These are phyloP conservation scores for Tyto alba DNA, from an alignment of 2,113 vertebrate species.

Conservation along the genomic window DNA sequence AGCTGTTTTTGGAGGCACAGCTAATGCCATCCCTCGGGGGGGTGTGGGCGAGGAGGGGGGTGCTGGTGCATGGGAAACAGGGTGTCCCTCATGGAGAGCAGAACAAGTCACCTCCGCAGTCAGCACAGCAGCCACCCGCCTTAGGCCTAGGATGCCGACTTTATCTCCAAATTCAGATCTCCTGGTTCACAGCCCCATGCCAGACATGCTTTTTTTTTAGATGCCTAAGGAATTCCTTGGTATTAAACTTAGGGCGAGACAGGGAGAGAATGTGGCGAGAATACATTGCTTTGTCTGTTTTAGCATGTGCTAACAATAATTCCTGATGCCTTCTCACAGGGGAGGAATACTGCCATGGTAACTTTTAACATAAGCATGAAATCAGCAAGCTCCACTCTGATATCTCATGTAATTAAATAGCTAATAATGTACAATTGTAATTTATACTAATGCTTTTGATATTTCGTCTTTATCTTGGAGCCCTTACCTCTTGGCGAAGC, in stretches of 20 bases:
- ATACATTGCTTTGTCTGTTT: conserved; percentile 58
- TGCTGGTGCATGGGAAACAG: background rate
- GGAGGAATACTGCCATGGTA: conserved; percentile 40
- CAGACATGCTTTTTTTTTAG: conserved; percentile 4
- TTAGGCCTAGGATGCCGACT: conserved; percentile 12
- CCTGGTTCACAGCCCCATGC: conserved; percentile 16
- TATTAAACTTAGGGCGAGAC: conserved; percentile 37
- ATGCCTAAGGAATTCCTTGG: conserved; percentile 56
- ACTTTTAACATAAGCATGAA: conserved; percentile 51
- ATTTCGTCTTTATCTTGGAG: conserved; percentile 36
- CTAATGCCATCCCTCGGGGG: conserved; percentile 46
- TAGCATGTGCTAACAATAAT: conserved; percentile 62
- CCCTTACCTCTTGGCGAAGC: conserved; percentile 50
- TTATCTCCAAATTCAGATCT: conserved; percentile 60
- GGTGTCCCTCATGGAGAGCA: conserved; percentile 11
- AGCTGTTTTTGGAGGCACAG: conserved; percentile 41
- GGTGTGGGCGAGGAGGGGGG: background rate
- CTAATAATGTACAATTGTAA: conserved; percentile 57
- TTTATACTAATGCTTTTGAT: conserved; percentile 64
- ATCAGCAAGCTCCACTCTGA: conserved; percentile 19
- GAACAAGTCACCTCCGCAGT: conserved; percentile 20
- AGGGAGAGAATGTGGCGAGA: conserved; percentile 28
- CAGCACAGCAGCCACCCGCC: background rate
- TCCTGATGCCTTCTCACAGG: background rate
- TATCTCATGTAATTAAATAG: conserved; percentile 57